Evolutionary conservation across 2,888 invertebrate species (phyloP), one percentile per base, ranked within the genome.

Genomic region (Aphidoletes aphidimyza): DNA sequence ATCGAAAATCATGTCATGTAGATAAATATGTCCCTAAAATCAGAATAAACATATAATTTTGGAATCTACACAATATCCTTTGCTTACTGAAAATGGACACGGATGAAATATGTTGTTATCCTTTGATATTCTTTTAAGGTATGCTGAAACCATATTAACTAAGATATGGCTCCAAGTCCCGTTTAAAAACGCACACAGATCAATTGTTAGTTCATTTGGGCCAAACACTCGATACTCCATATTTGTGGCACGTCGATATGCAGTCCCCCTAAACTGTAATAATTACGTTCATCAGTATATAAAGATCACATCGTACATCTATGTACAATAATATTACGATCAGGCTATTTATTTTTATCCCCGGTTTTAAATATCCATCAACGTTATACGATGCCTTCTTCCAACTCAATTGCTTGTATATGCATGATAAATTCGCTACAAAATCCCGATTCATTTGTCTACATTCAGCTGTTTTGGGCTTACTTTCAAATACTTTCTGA

Each of bases 151-250:
- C 17, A 69, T 11, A 69, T 30, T 9, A 5, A 69, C 69, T 14
- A 69, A 0, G 3, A 69, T 30, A 34, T 69, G 69, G 3, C 30
- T 14, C 69, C 69, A 69, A 9, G 69, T 19, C 2, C 69, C 34
- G 14, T 30, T 30, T 34, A 69, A 30, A 69, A 30, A 69, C 14
- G 9, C 30, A 14, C 69, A 69, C 17, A 14, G 11, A n/a, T 69
- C 69, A 30, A 69, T 30, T 14, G 69, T 11, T 11, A 30, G 30
- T 30, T 69, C 69, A 5, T 30, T 30, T 14, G 69, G 69, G 1
- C 69, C 69, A 69, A 69, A 69, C n/a, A 69, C 34, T 1, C 69
- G 69, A 34, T 30, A 69, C 17, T 69, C 69, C 30, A 30, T 69
- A 30, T 69, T 69, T n/a, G 34, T 30, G 8, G 1, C 69, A 30